Evolutionary conservation across 1,140 invertebrate genomes (phyloP).

Genomic region (Andricus grossulariae): DNA sequence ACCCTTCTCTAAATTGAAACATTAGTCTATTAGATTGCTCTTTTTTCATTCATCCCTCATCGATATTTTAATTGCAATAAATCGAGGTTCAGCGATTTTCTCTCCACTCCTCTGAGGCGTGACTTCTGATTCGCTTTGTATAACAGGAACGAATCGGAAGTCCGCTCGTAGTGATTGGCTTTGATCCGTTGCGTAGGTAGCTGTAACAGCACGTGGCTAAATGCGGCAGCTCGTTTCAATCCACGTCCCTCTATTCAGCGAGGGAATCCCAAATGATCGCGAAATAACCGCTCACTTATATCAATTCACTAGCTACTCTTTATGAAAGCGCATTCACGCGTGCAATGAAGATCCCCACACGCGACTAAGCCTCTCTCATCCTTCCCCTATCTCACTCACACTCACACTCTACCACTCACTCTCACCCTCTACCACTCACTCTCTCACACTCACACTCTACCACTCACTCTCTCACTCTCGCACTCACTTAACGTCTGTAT

Average conservation of each 20-base stretch:
- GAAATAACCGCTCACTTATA: slow-evolving; percentile 77
- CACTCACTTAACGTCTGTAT: slow-evolving; percentile 6
- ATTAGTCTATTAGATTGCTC: too few relatives aligned
- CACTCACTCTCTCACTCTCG: slow-evolving; percentile 25
- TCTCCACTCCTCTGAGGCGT: slow-evolving; percentile 23
- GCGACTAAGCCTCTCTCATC: slow-evolving; percentile 44
- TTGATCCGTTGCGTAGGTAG: slow-evolving; percentile 62
- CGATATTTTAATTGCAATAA: background rate
- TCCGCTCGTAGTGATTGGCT: slow-evolving; percentile 52
- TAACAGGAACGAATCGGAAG: slow-evolving; percentile 25
- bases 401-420: slow-evolving; percentile 10
- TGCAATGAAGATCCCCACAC: slow-evolving; percentile 60
- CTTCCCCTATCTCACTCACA: slow-evolving; percentile 35
- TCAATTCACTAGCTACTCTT: slow-evolving; percentile 73
- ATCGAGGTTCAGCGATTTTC: background rate
- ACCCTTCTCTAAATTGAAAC: too few relatives aligned
- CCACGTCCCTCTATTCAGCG: slow-evolving; percentile 51
- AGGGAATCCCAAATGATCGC: slow-evolving; percentile 73
- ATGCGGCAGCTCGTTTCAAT: slow-evolving; percentile 52
- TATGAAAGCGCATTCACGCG: slow-evolving; percentile 75
- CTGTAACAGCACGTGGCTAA: slow-evolving; percentile 56
- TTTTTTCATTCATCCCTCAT: too few relatives aligned
- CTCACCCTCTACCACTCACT: slow-evolving; percentile 31
- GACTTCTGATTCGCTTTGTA: slow-evolving; percentile 28
- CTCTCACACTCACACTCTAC: slow-evolving; percentile 36